Evolutionary conservation across 1,140 invertebrate genomes (phyloP), one percentile per base, ranked within the genome.

Genomic region (Aphidius gifuensis): DNA sequence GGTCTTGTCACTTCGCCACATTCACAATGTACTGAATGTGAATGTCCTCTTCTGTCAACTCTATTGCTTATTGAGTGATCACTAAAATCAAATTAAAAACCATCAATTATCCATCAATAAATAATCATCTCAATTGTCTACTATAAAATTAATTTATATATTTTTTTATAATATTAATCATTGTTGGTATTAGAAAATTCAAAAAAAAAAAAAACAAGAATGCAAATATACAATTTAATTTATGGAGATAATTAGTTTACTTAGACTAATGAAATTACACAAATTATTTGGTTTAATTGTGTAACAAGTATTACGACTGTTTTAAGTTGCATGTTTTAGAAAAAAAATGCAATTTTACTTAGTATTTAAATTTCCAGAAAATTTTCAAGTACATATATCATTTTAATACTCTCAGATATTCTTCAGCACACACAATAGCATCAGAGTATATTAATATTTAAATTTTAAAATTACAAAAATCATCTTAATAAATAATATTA

Each of bases 1-100:
- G 85, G 84, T 71, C 83, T 74, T 55, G 80, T 82, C 69, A 84
- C 79, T 78, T 85, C 75, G 68, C 82, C 82, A 78, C 83, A 82
- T 76, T 84, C 78, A 77, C 83, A 79, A 66, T 74, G 69, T 44
- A 70, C 68, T 58, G 72, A 68, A 58, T 80, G 82, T 58, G 72
- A 68, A 58, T 80, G 82, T 74, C 83, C 83, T 67, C 85, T 79
- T 70, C 84, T 82, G 67, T 86, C 85, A 69, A 86, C 84, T 64
- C 84, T 76, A 71, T 84, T 86, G 75, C 84, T 85, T 79, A 86
- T 86, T 66, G 85, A 86, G 71, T 84, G 82, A 73, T 86, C 85
- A 71, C 85, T 86, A 83, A 4, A 84, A 82, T 54, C 74, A 82
- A 56, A 32, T 32, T 32, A 78, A 66, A 71, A 69, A 66, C 43